Conservation (phyloP, 2,888 invertebrate species). For the Schrankia costaestrigalis region DNA sequence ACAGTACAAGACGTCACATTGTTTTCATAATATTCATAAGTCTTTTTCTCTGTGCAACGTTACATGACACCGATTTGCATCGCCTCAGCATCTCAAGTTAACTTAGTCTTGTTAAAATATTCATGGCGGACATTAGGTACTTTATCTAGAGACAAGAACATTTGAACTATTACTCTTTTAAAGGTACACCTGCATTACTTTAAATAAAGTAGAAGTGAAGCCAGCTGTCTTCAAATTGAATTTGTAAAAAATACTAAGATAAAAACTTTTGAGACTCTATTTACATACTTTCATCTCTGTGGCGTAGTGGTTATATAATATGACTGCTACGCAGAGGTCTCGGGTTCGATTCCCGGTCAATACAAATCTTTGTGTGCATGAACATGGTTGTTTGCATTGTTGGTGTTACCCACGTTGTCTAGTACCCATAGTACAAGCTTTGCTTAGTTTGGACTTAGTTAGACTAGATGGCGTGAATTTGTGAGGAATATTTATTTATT, state of each 20-base stretch:
- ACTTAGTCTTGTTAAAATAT: constrained; percentile 23
- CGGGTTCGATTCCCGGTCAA: too few relatives aligned
- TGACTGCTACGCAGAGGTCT: too few relatives aligned
- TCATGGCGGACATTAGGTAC: constrained; percentile 32
- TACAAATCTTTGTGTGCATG: too few relatives aligned
- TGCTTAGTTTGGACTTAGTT: too few relatives aligned
- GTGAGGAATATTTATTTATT: too few relatives aligned
- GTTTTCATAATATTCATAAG: constrained; percentile 9
- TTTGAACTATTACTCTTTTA: constrained; percentile 42
- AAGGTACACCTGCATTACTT: constrained; percentile 24
- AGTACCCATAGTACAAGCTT: too few relatives aligned
- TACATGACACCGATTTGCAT: constrained; percentile 35
- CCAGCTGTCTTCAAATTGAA: constrained; percentile 41
- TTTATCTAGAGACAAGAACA: constrained; percentile 36
- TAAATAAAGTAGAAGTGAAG: constrained; percentile 40
- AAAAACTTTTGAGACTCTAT: neutral
- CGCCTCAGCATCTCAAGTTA: constrained; percentile 16
- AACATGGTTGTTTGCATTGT: too few relatives aligned
- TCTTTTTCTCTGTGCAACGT: constrained; percentile 16
- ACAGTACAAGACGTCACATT: neutral
- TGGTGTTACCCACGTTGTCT: too few relatives aligned
- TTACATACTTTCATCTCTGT: neutral
- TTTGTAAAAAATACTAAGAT: constrained; percentile 38
- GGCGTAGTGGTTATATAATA: neutral
- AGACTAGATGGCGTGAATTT: too few relatives aligned